Base-by-base conservation (phyloP, 2,888 invertebrate species). In the Thyatira batis region DNA sequence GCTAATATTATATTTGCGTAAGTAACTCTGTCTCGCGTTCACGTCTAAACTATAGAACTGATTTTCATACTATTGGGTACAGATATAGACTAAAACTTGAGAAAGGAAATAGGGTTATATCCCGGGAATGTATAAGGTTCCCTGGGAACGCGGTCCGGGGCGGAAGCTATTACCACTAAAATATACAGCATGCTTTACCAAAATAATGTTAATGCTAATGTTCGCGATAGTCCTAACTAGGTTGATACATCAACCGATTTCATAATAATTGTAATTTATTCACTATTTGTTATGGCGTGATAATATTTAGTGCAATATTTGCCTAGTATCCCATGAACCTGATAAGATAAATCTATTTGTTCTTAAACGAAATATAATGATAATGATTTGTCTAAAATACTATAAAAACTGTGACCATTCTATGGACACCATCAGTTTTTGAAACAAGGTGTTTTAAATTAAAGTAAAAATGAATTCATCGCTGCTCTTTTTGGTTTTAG, bases 351-450 rank as follows among this genome's bases (percentile, higher is more conserved):
- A 57, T 60, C 20, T 79, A 75, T 80, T 78, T 78, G 69, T 62
- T 73, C 43, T 61, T 52, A 63, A 60, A 51, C 58, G 55, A 61
- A 55, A 65, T 60, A 9, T 61, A 61, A 51, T 57, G 56, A 74
- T 71, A 78, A 69, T 73, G 60, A 63, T 73, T 75, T 67, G 11
- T 11, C 57, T 66, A 63, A 61, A 72, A 60, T 65, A 59, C 69
- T 86, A 87, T 87, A 88, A 82, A 86, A 82, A 77, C 78, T 75
- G 74, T 73, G 58, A 55, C 48, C 56, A 63, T 57, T 54, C 54
- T 25, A 28, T 45, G 51, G 33, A 53, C 8, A 62, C 50, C 53
- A 61, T 60, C 63, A 69, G 51, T 67, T 50, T 61, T 30, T 53
- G 21, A 54, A 54, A 49, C 50, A 23, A 21, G 45, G 39, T 50